Percentiles rank a stretch among this genome's conserved stretches.
Evolutionary conservation across 2,113 vertebrate species (phyloP).

Genomic region (Odocoileus hemionus): DNA sequence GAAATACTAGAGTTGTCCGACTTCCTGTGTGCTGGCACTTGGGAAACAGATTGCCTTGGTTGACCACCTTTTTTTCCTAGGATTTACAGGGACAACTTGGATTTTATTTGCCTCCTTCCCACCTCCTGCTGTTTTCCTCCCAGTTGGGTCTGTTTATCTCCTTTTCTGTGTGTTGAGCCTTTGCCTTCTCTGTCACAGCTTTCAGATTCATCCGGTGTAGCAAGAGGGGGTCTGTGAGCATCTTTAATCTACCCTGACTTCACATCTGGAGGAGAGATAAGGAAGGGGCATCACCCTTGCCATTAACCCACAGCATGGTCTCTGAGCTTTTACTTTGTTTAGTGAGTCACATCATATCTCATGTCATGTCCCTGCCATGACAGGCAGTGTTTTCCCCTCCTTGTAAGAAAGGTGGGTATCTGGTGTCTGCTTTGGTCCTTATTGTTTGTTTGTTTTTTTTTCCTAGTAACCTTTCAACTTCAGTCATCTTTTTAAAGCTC

Average conservation of each 20-base stretch:
- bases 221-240: background rate
- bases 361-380: background rate
- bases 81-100: constrained; percentile 51
- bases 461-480: background rate
- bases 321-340: background rate
- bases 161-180: background rate
- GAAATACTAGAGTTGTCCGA: constrained; percentile 34
- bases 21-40: constrained; percentile 56
- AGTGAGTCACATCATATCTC: background rate
- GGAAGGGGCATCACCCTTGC: background rate
- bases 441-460: background rate
- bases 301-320: background rate
- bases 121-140: background rate
- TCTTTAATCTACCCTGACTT: background rate
- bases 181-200: background rate
- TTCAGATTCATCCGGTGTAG: background rate
- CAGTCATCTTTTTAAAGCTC: background rate
- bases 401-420: background rate
- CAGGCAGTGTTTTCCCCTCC: background rate
- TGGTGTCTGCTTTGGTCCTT: background rate
- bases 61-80: constrained; percentile 52
- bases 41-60: constrained; percentile 58
- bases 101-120: background rate
- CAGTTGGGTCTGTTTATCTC: background rate
- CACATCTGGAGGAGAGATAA: background rate